Evolutionary conservation across 2,888 invertebrate genomes (phyloP).

Genomic region (Nephrotoma flavescens): DNA sequence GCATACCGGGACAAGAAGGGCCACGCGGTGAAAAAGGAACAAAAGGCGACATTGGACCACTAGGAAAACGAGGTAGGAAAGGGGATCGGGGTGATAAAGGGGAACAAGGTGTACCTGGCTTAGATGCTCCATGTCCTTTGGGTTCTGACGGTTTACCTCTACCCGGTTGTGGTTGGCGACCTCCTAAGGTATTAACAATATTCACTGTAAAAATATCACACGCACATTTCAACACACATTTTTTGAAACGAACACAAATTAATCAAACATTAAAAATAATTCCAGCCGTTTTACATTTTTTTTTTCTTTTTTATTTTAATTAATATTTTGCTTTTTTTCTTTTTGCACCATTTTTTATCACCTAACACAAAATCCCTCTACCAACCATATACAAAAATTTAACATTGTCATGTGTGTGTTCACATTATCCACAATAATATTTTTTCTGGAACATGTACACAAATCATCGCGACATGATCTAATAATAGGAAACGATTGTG

Average conservation of each 20-base stretch:
- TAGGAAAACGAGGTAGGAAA: constrained; percentile 80
- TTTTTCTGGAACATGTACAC: neutral
- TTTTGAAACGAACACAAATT: neutral
- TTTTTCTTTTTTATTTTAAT: neutral
- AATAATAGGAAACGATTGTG: constrained; percentile 30
- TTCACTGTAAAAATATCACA: neutral
- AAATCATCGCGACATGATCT: constrained; percentile 10
- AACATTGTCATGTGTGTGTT: neutral
- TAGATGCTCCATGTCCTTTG: constrained; percentile 97
- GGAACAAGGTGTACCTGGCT: constrained; percentile 90
- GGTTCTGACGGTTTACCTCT: constrained; percentile 91
- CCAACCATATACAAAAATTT: neutral
- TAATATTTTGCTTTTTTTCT: neutral
- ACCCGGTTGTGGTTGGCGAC: constrained; percentile 91
- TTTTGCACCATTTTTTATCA: neutral
- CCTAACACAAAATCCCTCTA: neutral
- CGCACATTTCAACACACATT: neutral
- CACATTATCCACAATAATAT: neutral
- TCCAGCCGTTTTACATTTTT: neutral
- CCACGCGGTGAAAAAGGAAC: constrained; percentile 81
- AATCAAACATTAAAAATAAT: neutral
- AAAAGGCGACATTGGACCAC: constrained; percentile 60
- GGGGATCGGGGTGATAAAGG: constrained; percentile 89
- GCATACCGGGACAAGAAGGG: constrained; percentile 85
- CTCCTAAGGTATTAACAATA: constrained; percentile 52